phyloP scores from a whole-genome alignment of 2,113 vertebrate species.

The Etheostoma cragini region DNA sequence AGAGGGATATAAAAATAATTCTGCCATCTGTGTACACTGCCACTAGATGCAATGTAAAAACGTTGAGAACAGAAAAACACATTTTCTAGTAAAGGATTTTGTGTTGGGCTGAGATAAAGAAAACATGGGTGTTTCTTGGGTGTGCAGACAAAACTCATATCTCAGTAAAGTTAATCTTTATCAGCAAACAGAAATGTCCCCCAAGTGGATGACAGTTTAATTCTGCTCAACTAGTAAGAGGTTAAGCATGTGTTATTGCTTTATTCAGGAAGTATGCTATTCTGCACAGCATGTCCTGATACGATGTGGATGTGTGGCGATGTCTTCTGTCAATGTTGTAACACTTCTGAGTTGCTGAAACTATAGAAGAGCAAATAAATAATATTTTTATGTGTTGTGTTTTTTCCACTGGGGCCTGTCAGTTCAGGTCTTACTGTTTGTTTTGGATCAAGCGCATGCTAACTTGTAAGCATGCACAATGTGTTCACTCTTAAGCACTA shows the following conservation, averaged over 20 bases:
- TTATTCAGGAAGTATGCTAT: not conserved
- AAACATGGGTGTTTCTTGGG: conserved; percentile 57
- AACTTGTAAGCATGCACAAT: conserved; percentile 29
- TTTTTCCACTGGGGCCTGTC: not conserved
- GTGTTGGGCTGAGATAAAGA: conserved; percentile 66
- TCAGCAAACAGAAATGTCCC: conserved; percentile 58
- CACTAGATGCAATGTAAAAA: not conserved
- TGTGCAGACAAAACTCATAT: conserved; percentile 27
- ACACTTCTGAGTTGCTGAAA: not conserved
- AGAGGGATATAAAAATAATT: not conserved
- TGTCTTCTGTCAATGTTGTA: not conserved
- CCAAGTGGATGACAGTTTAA: not conserved
- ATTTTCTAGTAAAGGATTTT: conserved; percentile 1
- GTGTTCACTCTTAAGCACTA: conserved; percentile 62
- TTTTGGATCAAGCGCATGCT: conserved; percentile 38
- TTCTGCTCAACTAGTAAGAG: not conserved
- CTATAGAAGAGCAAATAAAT: not conserved
- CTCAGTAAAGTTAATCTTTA: conserved; percentile 39
- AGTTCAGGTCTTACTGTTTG: not conserved
- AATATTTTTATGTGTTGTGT: not conserved
- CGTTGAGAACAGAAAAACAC: not conserved
- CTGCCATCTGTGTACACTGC: not conserved
- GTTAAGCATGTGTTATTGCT: not conserved
- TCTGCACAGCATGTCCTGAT: not conserved
- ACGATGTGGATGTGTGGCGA: not conserved